These are phyloP conservation scores for Vimba vimba DNA, from an alignment of 2,113 vertebrate species.

Conservation along the genomic window DNA sequence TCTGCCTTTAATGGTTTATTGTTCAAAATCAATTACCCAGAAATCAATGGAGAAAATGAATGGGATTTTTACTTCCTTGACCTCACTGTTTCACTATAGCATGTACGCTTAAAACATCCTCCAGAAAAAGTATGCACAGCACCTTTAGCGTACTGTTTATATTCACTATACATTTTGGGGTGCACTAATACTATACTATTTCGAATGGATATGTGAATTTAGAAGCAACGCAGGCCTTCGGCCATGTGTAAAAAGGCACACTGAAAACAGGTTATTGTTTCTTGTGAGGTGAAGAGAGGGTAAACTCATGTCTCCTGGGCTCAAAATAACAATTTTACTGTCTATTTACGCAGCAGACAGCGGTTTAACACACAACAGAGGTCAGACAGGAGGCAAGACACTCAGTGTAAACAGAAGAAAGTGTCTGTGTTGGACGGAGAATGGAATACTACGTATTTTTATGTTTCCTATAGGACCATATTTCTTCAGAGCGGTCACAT, in stretches of 20 bases:
- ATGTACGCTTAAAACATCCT: neutral
- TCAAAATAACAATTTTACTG: conserved; percentile 33
- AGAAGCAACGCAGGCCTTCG: neutral
- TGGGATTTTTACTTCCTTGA: neutral
- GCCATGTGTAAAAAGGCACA: neutral
- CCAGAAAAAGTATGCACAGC: neutral
- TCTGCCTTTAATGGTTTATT: neutral
- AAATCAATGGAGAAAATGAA: neutral
- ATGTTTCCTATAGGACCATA: neutral
- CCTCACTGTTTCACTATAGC: neutral
- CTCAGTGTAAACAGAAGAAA: conserved; percentile 17
- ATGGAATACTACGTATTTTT: neutral
- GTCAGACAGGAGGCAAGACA: conserved; percentile 19
- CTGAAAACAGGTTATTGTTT: neutral
- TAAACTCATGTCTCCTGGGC: conserved; percentile 3
- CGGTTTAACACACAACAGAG: conserved; percentile 8
- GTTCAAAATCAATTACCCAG: neutral
- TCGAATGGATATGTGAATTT: neutral
- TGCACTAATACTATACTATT: neutral
- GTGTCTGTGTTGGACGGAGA: neutral
- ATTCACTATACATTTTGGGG: neutral
- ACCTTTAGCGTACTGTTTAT: neutral
- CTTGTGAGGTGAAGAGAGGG: neutral
- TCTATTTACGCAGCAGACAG: conserved; percentile 18
- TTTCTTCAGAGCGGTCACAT: neutral